Percentiles rank a stretch among this genome's conserved stretches.
Evolutionary conservation across 2,888 invertebrate species (phyloP).

Genomic region (Ochlodes sylvanus): DNA sequence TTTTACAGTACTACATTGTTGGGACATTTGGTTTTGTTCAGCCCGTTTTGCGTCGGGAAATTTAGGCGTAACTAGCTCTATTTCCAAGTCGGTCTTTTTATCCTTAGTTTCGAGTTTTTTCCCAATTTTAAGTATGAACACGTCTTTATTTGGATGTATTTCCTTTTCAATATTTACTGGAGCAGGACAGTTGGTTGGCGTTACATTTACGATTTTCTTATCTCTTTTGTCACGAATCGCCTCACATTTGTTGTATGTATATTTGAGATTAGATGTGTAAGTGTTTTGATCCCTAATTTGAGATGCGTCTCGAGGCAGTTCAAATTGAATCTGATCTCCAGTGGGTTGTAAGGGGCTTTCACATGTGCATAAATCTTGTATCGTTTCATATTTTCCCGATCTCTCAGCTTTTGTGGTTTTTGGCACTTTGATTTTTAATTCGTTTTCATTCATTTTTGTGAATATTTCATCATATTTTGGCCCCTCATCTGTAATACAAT

Average conservation of each 20-base stretch:
- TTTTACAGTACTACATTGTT: conserved; percentile 61
- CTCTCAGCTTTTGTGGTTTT: conserved; percentile 71
- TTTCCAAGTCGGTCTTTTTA: conserved; percentile 78
- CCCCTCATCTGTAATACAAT: conserved; percentile 52
- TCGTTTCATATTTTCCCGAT: conserved; percentile 68
- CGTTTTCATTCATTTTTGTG: conserved; percentile 76
- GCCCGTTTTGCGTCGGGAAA: conserved; percentile 52
- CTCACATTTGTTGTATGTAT: conserved; percentile 64
- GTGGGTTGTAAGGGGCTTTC: conserved; percentile 68
- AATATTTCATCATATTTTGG: conserved; percentile 75
- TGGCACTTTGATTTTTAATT: conserved; percentile 76
- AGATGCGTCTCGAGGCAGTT: conserved; percentile 64
- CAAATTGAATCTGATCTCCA: conserved; percentile 77
- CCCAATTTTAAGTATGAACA: conserved; percentile 78
- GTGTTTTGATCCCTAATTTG: conserved; percentile 58
- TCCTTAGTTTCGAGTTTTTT: conserved; percentile 77
- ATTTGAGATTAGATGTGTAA: conserved; percentile 69
- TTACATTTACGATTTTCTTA: conserved; percentile 68
- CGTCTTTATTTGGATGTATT: conserved; percentile 70
- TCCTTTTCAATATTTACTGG: conserved; percentile 73
- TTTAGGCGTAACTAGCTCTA: conserved; percentile 77
- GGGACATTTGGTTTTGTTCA: conserved; percentile 55
- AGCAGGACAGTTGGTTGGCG: conserved; percentile 72
- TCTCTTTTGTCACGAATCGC: conserved; percentile 54
- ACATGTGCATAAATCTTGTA: conserved; percentile 73